These are phyloP conservation scores for Troides helena DNA, from an alignment of 2,888 invertebrate species.

Conservation along the genomic window DNA sequence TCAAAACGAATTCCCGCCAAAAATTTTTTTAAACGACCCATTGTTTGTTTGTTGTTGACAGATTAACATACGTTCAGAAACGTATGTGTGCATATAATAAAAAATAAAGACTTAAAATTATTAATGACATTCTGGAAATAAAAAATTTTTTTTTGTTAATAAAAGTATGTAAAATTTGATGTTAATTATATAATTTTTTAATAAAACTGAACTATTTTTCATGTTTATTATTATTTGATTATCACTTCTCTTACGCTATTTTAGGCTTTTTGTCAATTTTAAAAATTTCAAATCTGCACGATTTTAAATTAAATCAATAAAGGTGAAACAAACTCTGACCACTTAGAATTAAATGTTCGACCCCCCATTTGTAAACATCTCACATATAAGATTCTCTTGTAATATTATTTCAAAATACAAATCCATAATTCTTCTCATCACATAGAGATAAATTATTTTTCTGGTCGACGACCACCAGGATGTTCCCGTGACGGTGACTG, in stretches of 20 bases:
- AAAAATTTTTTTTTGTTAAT: too few relatives aligned
- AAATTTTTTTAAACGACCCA: neutral
- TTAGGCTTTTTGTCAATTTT: too few relatives aligned
- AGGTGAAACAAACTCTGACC: neutral
- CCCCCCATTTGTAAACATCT: neutral
- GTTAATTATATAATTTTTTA: neutral
- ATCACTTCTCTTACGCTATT: too few relatives aligned
- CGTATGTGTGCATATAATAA: neutral
- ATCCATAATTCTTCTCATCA: too few relatives aligned
- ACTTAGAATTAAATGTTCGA: neutral
- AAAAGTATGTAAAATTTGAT: neutral
- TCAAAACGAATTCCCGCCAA: constrained; percentile 24
- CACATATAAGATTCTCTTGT: neutral
- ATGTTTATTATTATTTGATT: neutral
- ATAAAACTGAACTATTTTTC: neutral
- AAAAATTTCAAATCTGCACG: neutral
- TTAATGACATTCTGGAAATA: neutral
- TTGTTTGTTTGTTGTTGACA: constrained; percentile 7
- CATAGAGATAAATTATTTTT: too few relatives aligned
- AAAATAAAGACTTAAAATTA: neutral
- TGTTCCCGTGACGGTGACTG: too few relatives aligned
- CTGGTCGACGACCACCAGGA: too few relatives aligned
- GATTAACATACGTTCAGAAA: neutral
- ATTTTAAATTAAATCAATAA: neutral
- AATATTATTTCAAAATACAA: neutral